Evolutionary conservation across 1,140 invertebrate genomes (phyloP).

Genomic region (Penaeus vannamei): DNA sequence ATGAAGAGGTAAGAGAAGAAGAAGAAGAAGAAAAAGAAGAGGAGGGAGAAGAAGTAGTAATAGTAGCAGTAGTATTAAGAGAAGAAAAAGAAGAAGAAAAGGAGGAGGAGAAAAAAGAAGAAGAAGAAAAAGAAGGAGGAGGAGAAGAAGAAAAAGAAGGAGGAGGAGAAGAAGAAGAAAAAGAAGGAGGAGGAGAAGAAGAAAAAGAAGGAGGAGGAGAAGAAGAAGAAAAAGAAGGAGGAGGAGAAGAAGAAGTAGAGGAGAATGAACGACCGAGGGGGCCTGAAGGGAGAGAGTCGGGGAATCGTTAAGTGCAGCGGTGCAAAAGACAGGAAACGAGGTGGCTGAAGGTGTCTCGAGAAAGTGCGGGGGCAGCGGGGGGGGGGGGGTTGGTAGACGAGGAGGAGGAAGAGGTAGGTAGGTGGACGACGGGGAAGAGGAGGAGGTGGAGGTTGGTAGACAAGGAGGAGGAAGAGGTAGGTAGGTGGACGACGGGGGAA

Average conservation of each 20-base stretch:
- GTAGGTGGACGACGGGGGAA: neutral
- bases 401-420: neutral
- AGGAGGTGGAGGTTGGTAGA: neutral
- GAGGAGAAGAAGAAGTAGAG: neutral
- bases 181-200: neutral
- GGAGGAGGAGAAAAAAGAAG: neutral
- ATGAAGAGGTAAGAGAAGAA: neutral
- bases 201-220: neutral
- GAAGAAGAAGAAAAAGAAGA: neutral
- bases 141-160: neutral
- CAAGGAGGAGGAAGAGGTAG: neutral
- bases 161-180: neutral
- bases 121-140: no score
- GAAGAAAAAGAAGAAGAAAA: neutral
- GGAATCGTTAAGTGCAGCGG: slow-evolving; percentile 40
- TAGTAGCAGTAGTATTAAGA: no score
- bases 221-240: neutral
- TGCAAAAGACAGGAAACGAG: slow-evolving; percentile 53
- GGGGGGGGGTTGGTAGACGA: neutral
- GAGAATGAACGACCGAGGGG: neutral
- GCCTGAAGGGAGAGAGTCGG: slow-evolving; percentile 27
- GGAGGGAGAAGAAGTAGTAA: neutral
- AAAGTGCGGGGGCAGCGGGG: neutral
- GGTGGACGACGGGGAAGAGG: neutral
- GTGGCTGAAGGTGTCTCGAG: slow-evolving; percentile 39